phyloP scores from a whole-genome alignment of 2,888 invertebrate genomes.

The Cancer borealis region DNA sequence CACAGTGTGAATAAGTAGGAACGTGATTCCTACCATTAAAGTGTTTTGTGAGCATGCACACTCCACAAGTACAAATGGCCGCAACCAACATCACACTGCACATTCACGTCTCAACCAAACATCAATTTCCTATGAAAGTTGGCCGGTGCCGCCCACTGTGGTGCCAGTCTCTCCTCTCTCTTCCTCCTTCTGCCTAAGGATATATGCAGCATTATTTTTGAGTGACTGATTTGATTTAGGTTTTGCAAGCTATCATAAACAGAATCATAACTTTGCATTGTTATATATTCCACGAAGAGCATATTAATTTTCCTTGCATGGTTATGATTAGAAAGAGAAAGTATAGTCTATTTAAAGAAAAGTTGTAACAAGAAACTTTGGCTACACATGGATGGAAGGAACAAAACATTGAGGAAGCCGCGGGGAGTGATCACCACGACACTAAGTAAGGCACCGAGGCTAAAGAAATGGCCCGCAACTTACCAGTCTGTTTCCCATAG shows the following conservation, averaged over 20 bases:
- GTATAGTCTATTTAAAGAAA: neutral
- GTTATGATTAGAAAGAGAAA: neutral
- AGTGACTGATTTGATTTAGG: neutral
- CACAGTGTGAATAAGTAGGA: neutral
- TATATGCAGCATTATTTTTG: neutral
- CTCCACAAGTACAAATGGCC: neutral
- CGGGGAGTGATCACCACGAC: neutral
- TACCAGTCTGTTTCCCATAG: constrained; percentile 38
- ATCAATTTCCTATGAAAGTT: constrained; percentile 63
- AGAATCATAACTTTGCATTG: neutral
- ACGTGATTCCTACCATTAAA: neutral
- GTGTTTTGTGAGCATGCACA: neutral
- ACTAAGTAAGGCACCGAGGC: neutral
- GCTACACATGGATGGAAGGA: neutral
- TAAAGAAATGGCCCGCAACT: neutral
- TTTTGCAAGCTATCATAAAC: neutral
- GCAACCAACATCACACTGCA: neutral
- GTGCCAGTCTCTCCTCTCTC: neutral
- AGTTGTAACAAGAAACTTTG: neutral
- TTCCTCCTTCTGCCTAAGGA: constrained; percentile 10
- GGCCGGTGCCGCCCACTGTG: neutral
- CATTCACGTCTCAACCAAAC: constrained; percentile 50
- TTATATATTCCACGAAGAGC: neutral
- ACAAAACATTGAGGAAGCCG: neutral
- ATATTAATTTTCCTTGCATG: neutral